Conservation (phyloP, 1,140 invertebrate genomes). For the Periplaneta americana region DNA sequence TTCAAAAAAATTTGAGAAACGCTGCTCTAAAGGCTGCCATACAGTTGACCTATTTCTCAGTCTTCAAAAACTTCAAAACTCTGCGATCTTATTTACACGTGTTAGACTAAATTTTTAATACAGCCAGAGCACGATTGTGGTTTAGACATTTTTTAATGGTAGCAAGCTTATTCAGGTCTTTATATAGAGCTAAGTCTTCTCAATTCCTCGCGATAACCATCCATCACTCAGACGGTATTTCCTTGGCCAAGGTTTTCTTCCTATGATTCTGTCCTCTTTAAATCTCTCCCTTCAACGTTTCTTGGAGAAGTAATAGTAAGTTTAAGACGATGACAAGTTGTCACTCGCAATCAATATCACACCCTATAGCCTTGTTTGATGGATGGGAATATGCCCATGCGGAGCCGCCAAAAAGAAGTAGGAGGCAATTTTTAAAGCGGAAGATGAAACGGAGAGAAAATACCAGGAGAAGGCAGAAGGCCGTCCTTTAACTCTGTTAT, state of each 20-base stretch:
- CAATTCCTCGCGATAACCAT: neutral
- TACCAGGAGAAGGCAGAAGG: neutral
- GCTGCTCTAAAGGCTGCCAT: too few species aligned
- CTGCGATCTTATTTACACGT: too few species aligned
- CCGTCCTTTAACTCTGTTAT: too few species aligned
- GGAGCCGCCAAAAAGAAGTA: neutral
- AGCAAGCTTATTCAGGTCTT: neutral
- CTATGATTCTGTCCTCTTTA: neutral
- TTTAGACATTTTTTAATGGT: neutral
- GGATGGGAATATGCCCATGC: neutral
- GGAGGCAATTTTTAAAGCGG: too few species aligned
- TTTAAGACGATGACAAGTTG: neutral
- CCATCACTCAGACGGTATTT: neutral
- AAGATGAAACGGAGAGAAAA: neutral
- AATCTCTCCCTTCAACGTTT: neutral
- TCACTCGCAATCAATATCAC: neutral
- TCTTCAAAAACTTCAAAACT: too few species aligned
- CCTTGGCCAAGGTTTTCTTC: neutral
- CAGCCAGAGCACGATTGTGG: neutral
- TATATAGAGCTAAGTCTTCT: neutral
- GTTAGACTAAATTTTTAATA: too few species aligned
- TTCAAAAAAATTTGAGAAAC: too few species aligned
- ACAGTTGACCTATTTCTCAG: too few species aligned
- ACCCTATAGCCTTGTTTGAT: neutral
- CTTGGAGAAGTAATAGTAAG: neutral